A percentile compares a stretch with the other conserved stretches of the same genome.
These are phyloP conservation scores for Erebia palarica DNA, from an alignment of 2,888 invertebrate genomes.

Conservation along the genomic window DNA sequence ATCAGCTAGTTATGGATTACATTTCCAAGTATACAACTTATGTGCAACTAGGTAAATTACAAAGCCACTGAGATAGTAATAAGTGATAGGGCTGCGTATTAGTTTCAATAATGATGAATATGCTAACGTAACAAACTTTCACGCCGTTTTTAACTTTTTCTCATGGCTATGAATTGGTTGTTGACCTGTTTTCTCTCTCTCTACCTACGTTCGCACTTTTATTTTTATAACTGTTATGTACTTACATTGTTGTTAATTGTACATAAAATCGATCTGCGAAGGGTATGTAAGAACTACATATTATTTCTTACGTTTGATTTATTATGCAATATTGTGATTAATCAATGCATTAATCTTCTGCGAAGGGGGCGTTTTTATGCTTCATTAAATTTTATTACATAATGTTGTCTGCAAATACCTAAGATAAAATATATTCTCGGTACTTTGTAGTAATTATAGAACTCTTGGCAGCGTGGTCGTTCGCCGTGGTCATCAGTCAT, in stretches of 20 bases:
- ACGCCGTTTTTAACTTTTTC: not conserved
- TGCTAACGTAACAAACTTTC: slow-evolving; percentile 1
- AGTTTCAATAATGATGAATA: not conserved
- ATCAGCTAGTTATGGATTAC: no score
- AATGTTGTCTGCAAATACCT: not conserved
- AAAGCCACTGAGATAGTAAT: no score
- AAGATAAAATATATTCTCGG: no score
- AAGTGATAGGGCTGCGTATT: no score
- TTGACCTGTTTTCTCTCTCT: not conserved
- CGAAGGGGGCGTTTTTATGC: slow-evolving; percentile 17
- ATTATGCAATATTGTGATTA: no score
- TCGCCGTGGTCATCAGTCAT: no score
- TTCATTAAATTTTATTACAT: not conserved
- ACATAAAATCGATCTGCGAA: not conserved
- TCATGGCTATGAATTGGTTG: not conserved
- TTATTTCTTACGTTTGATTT: no score
- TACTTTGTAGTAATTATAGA: no score
- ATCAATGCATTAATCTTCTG: not conserved
- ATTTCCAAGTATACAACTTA: no score
- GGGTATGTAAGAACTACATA: no score
- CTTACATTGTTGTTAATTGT: slow-evolving; percentile 13
- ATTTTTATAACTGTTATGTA: not conserved
- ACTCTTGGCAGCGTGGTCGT: no score
- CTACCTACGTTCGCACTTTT: not conserved
- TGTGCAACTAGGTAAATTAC: no score